These are phyloP conservation scores for Microchrysa polita DNA, from an alignment of 2,888 invertebrate genomes.

Conservation along the genomic window DNA sequence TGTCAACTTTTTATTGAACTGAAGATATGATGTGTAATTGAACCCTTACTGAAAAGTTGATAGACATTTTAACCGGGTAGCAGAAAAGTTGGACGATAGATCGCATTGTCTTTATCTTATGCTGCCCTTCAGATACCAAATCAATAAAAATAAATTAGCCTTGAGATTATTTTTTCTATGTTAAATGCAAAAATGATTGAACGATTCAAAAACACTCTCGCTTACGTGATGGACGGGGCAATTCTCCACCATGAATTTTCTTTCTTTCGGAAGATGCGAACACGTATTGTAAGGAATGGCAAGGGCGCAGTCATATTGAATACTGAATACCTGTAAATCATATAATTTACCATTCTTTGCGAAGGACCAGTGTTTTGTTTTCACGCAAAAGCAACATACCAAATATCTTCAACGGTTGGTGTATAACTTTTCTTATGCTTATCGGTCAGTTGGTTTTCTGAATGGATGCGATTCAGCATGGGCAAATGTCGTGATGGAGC, in stretches of 20 bases:
- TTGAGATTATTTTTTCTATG: no score
- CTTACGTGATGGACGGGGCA: slow-evolving; percentile 58
- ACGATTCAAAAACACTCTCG: background rate
- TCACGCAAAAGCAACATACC: slow-evolving; percentile 50
- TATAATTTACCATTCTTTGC: slow-evolving; percentile 47
- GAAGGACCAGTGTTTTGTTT: background rate
- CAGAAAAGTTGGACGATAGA: no score
- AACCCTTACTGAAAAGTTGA: no score
- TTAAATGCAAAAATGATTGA: background rate
- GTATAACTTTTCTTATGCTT: slow-evolving; percentile 5
- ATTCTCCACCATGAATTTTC: slow-evolving; percentile 58
- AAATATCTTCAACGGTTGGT: slow-evolving; percentile 52
- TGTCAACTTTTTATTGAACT: no score
- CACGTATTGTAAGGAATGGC: slow-evolving; percentile 56
- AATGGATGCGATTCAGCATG: slow-evolving; percentile 12
- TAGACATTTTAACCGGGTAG: no score
- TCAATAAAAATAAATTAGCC: no score
- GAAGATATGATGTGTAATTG: no score
- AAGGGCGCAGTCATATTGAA: slow-evolving; percentile 57
- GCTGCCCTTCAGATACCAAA: no score
- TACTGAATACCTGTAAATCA: slow-evolving; percentile 55
- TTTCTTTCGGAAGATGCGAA: slow-evolving; percentile 57
- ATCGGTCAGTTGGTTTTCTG: background rate
- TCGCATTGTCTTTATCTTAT: no score
- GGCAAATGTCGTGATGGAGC: slow-evolving; percentile 22